phyloP scores from a whole-genome alignment of 2,888 invertebrate species.

The Coenonympha glycerion region DNA sequence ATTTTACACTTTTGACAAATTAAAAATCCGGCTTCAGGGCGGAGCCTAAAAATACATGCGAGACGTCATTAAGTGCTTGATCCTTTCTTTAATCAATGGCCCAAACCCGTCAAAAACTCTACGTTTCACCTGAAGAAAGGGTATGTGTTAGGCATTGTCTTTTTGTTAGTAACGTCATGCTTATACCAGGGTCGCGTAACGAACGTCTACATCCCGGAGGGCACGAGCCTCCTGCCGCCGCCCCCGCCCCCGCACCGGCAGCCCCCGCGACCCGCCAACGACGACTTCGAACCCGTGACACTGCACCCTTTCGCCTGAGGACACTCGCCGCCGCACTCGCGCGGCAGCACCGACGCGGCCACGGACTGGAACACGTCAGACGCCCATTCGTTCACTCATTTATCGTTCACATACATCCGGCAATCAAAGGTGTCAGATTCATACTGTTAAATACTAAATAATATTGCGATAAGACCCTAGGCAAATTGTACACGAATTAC shows the following conservation, averaged over 20 bases:
- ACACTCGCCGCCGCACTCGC: conserved; percentile 4
- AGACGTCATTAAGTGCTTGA: too few species aligned
- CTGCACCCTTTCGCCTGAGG: conserved; percentile 69
- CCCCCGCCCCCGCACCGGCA: conserved; percentile 72
- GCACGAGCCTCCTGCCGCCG: conserved; percentile 80
- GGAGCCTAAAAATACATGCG: too few species aligned
- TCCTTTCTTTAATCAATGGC: too few species aligned
- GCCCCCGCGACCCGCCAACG: conserved; percentile 73
- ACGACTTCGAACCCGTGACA: conserved; percentile 77
- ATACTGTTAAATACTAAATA: neutral
- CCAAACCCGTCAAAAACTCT: too few species aligned
- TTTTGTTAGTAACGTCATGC: neutral
- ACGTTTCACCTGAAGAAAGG: too few species aligned
- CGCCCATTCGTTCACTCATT: too few species aligned
- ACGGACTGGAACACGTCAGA: conserved; percentile 12
- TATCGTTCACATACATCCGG: too few species aligned
- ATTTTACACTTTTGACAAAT: too few species aligned
- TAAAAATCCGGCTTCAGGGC: too few species aligned
- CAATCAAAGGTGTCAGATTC: neutral
- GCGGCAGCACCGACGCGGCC: conserved; percentile 3
- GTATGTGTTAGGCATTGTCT: too few species aligned
- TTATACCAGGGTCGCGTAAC: conserved; percentile 76
- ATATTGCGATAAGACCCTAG: too few species aligned
- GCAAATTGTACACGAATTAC: too few species aligned
- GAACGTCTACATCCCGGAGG: conserved; percentile 79